These are phyloP conservation scores for Penaeus chinensis DNA, from an alignment of 1,140 invertebrate species.

Conservation along the genomic window DNA sequence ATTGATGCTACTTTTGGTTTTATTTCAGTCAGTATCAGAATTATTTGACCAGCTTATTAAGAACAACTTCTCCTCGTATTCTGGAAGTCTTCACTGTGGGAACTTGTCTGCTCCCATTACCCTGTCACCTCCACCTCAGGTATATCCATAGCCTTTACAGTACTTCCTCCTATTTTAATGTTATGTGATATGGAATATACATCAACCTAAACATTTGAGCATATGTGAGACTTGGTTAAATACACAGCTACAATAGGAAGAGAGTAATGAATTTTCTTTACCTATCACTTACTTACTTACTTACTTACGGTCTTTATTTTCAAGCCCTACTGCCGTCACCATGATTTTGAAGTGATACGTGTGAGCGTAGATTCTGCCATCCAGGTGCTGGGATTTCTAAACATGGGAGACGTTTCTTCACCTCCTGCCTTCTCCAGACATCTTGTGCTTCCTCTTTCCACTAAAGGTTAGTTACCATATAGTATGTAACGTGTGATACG, in stretches of 20 bases:
- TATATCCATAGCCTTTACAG: conserved; percentile 66
- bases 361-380: conserved; percentile 72
- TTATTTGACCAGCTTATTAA: conserved; percentile 82
- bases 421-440: conserved; percentile 93
- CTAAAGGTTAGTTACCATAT: conserved; percentile 34
- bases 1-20: not conserved
- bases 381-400: conserved; percentile 85
- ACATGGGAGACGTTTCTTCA: conserved; percentile 87
- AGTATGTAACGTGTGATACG: too few species aligned
- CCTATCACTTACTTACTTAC: not conserved
- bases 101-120: conserved; percentile 79
- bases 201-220: too few species aligned
- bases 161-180: not conserved
- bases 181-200: not conserved
- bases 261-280: too few species aligned
- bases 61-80: conserved; percentile 82
- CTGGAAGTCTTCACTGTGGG: conserved; percentile 82
- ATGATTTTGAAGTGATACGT: conserved; percentile 76
- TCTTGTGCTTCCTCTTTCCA: conserved; percentile 80
- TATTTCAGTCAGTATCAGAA: conserved; percentile 72
- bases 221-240: not conserved
- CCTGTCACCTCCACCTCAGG: conserved; percentile 81
- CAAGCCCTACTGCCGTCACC: conserved; percentile 74
- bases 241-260: too few species aligned
- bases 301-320: conserved; percentile 64